These are phyloP conservation scores for Macrobrachium nipponense DNA, from an alignment of 1,140 invertebrate genomes.

Conservation along the genomic window DNA sequence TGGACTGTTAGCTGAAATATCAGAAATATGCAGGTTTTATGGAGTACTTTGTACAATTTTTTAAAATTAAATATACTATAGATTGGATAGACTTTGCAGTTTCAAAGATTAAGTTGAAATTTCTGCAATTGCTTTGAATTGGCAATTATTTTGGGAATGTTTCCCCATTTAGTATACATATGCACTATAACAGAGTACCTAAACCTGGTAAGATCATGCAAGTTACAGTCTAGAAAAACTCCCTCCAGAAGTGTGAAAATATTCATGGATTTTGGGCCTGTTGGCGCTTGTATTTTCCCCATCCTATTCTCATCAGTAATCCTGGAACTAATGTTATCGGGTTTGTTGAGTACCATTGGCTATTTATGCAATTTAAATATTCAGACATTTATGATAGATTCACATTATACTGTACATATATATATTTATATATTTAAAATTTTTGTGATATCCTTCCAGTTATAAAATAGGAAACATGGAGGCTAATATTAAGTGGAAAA, in stretches of 20 bases:
- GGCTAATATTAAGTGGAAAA: background rate
- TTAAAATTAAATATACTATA: background rate
- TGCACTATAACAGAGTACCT: background rate
- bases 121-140: too few relatives aligned
- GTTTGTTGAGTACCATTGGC: too few relatives aligned
- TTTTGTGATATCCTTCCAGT: too few relatives aligned
- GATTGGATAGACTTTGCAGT: background rate
- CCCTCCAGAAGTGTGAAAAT: conserved; percentile 53
- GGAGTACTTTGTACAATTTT: background rate
- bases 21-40: too few relatives aligned
- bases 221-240: conserved; percentile 51
- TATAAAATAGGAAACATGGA: too few relatives aligned
- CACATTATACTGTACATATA: too few relatives aligned
- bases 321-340: too few relatives aligned
- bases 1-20: conserved; percentile 38
- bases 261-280: conserved; percentile 49
- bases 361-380: too few relatives aligned
- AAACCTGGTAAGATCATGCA: conserved; percentile 37
- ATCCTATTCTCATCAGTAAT: background rate
- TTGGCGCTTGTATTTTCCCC: conserved; percentile 19
- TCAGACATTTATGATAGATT: too few relatives aligned
- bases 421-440: too few relatives aligned
- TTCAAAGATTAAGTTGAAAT: too few relatives aligned
- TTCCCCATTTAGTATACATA: conserved; percentile 7
- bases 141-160: too few relatives aligned